Conservation (phyloP, 2,797 vertebrate species). For the Sebastes minor region DNA sequence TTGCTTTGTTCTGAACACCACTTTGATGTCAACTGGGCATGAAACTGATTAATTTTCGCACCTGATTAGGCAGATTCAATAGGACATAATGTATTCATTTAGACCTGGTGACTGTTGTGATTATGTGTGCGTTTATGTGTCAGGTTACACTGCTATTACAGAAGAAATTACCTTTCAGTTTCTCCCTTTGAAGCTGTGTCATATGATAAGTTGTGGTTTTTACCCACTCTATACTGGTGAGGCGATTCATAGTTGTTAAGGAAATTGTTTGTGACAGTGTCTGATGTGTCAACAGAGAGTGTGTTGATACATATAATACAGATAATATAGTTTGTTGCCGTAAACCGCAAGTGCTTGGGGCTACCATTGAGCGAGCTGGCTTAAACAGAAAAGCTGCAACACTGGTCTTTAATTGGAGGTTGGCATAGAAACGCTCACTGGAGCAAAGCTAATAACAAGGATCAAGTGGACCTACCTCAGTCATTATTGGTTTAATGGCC, state of each 20-base stretch:
- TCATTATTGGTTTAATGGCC: conserved; percentile 32
- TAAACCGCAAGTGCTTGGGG: not conserved
- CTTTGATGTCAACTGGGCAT: conserved; percentile 68
- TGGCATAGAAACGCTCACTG: conserved; percentile 62
- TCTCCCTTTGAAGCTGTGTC: not conserved
- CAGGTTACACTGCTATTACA: not conserved
- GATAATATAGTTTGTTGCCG: not conserved
- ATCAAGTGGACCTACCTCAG: conserved; percentile 39
- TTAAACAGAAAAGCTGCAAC: conserved; percentile 27
- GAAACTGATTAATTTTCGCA: conserved; percentile 50
- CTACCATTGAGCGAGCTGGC: not conserved
- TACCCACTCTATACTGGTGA: too few relatives aligned
- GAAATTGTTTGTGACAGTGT: not conserved
- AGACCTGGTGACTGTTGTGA: conserved; percentile 23
- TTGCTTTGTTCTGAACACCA: conserved; percentile 60
- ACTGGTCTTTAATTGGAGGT: conserved; percentile 55
- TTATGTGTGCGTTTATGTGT: not conserved
- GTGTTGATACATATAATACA: not conserved
- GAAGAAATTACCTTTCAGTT: not conserved
- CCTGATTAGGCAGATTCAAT: conserved; percentile 55
- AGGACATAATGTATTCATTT: conserved; percentile 50
- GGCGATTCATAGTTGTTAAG: not conserved
- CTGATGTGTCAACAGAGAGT: not conserved
- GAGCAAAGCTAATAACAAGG: conserved; percentile 45
- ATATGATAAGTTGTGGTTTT: not conserved